phyloP scores from a whole-genome alignment of 2,797 vertebrate genomes.

The Odontamblyopus rebecca region DNA sequence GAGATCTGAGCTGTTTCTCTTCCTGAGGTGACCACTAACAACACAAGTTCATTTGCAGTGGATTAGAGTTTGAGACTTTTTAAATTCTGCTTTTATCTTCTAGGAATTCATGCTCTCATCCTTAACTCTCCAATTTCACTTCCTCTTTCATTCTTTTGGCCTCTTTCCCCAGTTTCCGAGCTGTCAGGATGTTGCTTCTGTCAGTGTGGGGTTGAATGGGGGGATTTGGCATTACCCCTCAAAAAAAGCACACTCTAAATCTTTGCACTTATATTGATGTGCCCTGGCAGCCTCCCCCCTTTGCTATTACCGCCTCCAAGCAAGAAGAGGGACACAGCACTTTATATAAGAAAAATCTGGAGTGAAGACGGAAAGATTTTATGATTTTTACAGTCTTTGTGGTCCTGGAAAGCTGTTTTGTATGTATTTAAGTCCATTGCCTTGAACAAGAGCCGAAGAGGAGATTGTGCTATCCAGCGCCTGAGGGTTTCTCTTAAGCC shows the following conservation, averaged over 20 bases:
- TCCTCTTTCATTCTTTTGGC: conserved; percentile 19
- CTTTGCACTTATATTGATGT: conserved; percentile 69
- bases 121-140: conserved; percentile 12
- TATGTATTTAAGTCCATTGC: conserved; percentile 68
- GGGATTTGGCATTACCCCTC: conserved; percentile 64
- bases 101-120: conserved; percentile 40
- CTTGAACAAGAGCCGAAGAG: conserved; percentile 62
- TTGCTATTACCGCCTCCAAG: conserved; percentile 57
- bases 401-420: conserved; percentile 67
- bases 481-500: conserved; percentile 70
- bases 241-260: conserved; percentile 65
- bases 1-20: no score
- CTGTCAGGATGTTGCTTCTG: conserved; percentile 69
- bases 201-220: conserved; percentile 67
- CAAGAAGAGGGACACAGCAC: conserved; percentile 59
- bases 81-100: conserved; percentile 22
- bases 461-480: conserved; percentile 71
- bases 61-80: conserved; percentile 43
- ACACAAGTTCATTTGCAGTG: conserved; percentile 29
- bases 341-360: conserved; percentile 43
- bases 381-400: conserved; percentile 73
- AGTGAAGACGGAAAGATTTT: conserved; percentile 69
- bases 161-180: conserved; percentile 32
- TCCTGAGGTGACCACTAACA: not conserved
- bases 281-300: conserved; percentile 60